Evolutionary conservation across 1,140 invertebrate genomes (phyloP).

Genomic region (Caerostris extrusa): DNA sequence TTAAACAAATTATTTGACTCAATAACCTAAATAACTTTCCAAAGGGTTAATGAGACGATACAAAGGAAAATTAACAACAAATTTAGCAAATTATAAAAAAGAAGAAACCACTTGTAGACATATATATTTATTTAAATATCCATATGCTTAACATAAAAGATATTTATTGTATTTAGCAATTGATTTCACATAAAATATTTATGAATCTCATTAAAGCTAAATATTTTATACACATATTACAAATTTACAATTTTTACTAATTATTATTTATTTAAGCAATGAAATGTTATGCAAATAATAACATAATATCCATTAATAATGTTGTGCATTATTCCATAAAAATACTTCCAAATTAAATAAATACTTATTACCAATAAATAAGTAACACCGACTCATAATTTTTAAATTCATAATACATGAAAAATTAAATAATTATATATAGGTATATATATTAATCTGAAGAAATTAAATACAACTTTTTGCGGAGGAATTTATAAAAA

Average conservation of each 20-base stretch:
- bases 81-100: not conserved
- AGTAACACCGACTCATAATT: too few species aligned
- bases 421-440: not conserved
- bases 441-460: not conserved
- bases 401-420: not conserved
- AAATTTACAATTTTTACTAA: conserved; percentile 9
- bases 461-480: not conserved
- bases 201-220: conserved; percentile 37
- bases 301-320: too few species aligned
- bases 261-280: not conserved
- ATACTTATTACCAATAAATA: too few species aligned
- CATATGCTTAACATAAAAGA: conserved; percentile 20
- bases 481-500: too few species aligned
- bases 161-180: conserved; percentile 13
- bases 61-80: too few species aligned
- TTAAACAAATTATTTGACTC: too few species aligned
- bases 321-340: too few species aligned
- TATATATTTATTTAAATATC: conserved; percentile 32
- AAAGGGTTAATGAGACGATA: too few species aligned
- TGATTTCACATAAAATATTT: conserved; percentile 47
- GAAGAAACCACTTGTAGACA: not conserved
- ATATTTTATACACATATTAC: conserved; percentile 26
- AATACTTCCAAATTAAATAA: too few species aligned
- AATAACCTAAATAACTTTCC: too few species aligned
- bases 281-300: not conserved